A percentile compares a stretch with the other conserved stretches of the same genome.
phyloP scores from a whole-genome alignment of 2,113 vertebrate species.

The Pycnonotus jocosus region DNA sequence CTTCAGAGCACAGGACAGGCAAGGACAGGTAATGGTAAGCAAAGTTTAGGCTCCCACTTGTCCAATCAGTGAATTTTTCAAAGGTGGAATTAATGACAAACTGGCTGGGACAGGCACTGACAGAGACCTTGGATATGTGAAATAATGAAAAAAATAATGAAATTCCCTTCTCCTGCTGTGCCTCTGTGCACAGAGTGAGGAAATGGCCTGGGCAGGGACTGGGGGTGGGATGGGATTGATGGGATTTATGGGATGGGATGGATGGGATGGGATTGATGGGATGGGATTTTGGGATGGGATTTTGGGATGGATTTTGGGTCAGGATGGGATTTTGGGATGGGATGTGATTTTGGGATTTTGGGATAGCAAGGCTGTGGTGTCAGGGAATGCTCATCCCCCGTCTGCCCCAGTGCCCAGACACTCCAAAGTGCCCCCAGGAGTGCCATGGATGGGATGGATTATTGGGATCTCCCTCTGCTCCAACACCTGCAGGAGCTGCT shows the following conservation, averaged over 20 bases:
- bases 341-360: too few relatives aligned
- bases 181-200: background rate
- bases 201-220: background rate
- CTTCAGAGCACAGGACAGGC: background rate
- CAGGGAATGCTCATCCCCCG: fast-evolving
- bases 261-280: background rate
- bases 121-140: fast-evolving
- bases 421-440: fast-evolving
- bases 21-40: background rate
- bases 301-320: too few relatives aligned
- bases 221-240: background rate
- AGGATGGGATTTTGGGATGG: too few relatives aligned
- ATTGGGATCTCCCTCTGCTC: background rate
- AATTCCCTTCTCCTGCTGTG: background rate
- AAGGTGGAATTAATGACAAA: background rate
- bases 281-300: background rate
- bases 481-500: background rate
- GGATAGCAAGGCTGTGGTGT: fast-evolving
- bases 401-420: background rate
- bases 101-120: background rate
- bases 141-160: background rate
- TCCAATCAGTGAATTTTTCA: background rate
- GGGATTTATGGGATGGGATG: background rate
- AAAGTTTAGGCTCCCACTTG: background rate
- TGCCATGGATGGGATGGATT: fast-evolving